Evolutionary conservation across 2,888 invertebrate genomes (phyloP), one percentile per base, ranked within the genome.

Genomic region (Dugesia japonica): DNA sequence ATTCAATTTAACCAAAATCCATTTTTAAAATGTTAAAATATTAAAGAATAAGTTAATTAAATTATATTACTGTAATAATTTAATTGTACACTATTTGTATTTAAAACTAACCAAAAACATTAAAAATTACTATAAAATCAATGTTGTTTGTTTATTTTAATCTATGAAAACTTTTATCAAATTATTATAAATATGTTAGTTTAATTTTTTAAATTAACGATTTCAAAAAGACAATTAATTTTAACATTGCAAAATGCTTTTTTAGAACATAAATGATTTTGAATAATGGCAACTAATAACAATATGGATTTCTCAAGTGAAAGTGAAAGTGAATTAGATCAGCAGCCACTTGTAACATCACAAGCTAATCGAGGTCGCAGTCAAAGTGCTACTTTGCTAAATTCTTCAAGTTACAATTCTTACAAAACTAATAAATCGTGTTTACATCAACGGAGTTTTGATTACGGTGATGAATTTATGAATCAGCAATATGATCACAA

Each of bases 121-220:
- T n/a, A n/a, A n/a, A n/a, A n/a, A n/a, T n/a, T n/a, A n/a, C n/a
- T n/a, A n/a, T n/a, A n/a, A n/a, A n/a, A n/a, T n/a, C n/a, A 31
- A 31, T 31, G 31, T 31, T 31, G 31, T 31, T 31, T 31, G 31
- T 31, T 31, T 31, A 31, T 4, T 31, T 31, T 13, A 31, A 31
- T 31, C 31, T 31, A 31, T 31, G 31, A 31, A 31, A 31, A 31
- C 7, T 31, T 31, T 9, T 56, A 56, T 56, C 23, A n/a, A 56
- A 56, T 56, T 56, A 56, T 56, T 56, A 56, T 56, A 56, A 56
- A 56, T 56, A 56, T 56, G 20, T n/a, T 23, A 56, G 56, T 56
- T 56, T 56, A 56, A 56, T 56, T 56, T 56, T 56, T 56, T 56
- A 13, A 9, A 38, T 13, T 13, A 38, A 38, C 17, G 13, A 38